Conservation (phyloP, 2,797 vertebrate genomes). For the Denticeps clupeoides region DNA sequence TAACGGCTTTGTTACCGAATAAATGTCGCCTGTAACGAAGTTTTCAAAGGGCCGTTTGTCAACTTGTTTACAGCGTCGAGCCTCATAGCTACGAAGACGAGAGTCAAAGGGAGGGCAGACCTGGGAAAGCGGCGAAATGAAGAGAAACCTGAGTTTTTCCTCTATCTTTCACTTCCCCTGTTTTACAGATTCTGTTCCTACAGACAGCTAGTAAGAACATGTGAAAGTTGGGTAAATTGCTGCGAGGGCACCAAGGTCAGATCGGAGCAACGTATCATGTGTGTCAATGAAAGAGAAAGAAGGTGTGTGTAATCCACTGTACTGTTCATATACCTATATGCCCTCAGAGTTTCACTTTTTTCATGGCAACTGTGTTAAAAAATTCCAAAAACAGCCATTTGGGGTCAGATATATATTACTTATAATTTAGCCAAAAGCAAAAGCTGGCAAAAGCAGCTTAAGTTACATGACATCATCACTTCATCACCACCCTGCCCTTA, state of each 20-base stretch:
- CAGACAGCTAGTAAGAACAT: no score
- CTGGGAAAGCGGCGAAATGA: conserved; percentile 30
- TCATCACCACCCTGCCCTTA: conserved; percentile 30
- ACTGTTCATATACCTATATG: conserved; percentile 28
- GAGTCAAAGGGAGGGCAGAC: conserved; percentile 24
- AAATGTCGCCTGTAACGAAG: conserved; percentile 58
- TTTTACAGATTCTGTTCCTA: no score
- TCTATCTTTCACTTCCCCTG: no score
- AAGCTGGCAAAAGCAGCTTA: conserved; percentile 35
- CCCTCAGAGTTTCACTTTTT: no score
- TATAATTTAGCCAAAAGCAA: conserved; percentile 35
- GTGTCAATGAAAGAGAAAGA: background rate
- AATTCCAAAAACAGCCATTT: no score
- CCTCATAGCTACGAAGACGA: conserved; percentile 46
- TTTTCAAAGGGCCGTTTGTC: conserved; percentile 71
- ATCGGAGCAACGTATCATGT: background rate
- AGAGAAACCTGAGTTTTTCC: conserved; percentile 8
- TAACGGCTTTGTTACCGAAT: conserved; percentile 68
- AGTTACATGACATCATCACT: conserved; percentile 42
- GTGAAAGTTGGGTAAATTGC: no score
- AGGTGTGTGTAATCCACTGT: background rate
- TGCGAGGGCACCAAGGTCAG: no score
- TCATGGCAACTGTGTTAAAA: no score
- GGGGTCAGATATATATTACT: no score
- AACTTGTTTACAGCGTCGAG: conserved; percentile 65